Evolutionary conservation across 1,140 invertebrate species (phyloP).

Genomic region (Phocides pigmalion): DNA sequence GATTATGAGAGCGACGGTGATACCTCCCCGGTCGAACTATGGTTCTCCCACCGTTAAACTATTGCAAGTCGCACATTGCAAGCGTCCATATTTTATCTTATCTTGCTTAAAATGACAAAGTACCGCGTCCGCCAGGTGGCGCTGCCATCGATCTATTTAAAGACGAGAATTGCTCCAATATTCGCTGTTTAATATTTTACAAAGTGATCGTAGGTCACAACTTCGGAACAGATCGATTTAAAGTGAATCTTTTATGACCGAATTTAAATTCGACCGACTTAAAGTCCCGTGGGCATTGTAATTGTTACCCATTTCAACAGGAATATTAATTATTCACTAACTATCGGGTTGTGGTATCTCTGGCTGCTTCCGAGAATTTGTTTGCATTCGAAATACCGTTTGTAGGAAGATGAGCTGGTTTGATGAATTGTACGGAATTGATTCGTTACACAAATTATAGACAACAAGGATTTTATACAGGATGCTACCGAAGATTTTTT

Average conservation of each 20-base stretch:
- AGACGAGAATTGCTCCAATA: background rate
- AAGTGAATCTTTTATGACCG: constrained; percentile 37
- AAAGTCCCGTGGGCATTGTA: constrained; percentile 25
- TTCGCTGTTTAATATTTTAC: constrained; percentile 4
- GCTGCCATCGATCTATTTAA: background rate
- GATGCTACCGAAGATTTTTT: no score
- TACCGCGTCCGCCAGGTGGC: background rate
- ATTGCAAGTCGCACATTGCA: no score
- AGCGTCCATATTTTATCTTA: no score
- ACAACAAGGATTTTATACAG: no score
- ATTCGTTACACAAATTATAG: background rate
- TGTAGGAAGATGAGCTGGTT: background rate
- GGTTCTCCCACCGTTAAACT: no score
- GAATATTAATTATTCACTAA: constrained; percentile 30
- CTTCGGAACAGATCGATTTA: constrained; percentile 17
- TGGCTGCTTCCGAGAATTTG: background rate
- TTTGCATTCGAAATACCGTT: constrained; percentile 5
- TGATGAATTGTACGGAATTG: background rate
- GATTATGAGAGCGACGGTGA: no score
- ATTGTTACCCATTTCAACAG: constrained; percentile 26
- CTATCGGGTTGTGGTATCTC: constrained; percentile 15
- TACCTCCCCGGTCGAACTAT: no score
- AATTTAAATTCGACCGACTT: constrained; percentile 36
- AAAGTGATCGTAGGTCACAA: constrained; percentile 1
- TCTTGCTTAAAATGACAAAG: background rate